A percentile compares a stretch with the other conserved stretches of the same genome.
Conservation (phyloP, 1,140 invertebrate species). For the Trinorchestia longiramus region DNA sequence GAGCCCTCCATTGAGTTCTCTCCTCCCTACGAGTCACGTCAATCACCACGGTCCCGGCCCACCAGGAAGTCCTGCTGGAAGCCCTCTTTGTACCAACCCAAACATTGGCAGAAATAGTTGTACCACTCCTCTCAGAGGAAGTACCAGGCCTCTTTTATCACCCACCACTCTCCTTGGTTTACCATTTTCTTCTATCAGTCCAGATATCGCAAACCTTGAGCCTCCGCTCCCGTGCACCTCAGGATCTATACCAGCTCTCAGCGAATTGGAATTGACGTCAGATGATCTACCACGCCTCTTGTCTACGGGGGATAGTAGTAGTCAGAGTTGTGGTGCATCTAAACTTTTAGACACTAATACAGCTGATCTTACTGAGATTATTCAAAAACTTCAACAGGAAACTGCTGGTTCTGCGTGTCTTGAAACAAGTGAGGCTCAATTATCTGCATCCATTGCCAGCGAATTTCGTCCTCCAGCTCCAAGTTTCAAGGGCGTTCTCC, state of each 20-base stretch:
- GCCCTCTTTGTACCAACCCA: background rate
- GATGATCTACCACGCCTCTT: constrained; percentile 33
- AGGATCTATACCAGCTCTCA: constrained; percentile 2
- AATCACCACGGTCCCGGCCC: background rate
- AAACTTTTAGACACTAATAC: constrained; percentile 33
- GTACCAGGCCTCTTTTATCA: constrained; percentile 7
- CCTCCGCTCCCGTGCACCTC: constrained; percentile 1
- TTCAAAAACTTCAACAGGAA: constrained; percentile 46
- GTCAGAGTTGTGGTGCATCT: constrained; percentile 40
- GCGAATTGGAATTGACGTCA: constrained; percentile 21
- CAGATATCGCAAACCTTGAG: constrained; percentile 30
- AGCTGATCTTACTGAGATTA: constrained; percentile 32
- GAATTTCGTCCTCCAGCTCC: background rate
- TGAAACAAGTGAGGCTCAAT: background rate
- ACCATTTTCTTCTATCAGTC: constrained; percentile 23
- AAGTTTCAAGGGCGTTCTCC: constrained; percentile 25
- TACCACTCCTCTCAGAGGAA: background rate
- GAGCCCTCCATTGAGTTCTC: constrained; percentile 28
- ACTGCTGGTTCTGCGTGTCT: constrained; percentile 3
- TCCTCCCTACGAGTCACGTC: background rate
- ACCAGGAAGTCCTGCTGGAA: background rate
- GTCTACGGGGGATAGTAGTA: constrained; percentile 27
- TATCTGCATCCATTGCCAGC: background rate
- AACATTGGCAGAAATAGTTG: background rate
- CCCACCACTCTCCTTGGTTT: constrained; percentile 11